Base-by-base conservation (phyloP, 2,797 vertebrate species). In the Cossypha polioptera region DNA sequence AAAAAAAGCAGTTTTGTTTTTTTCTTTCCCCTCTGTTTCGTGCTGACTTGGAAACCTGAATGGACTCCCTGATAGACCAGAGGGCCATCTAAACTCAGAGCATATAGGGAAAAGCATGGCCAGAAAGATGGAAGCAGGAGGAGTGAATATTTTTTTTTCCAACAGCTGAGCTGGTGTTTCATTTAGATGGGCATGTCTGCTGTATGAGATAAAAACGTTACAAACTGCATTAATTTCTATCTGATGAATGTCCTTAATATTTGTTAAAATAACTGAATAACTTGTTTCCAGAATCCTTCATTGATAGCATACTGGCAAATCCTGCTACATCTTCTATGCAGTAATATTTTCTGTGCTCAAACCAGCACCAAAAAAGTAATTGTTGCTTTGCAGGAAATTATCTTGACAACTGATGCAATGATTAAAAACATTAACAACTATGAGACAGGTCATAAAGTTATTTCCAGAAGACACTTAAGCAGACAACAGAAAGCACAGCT, bases 21-120 rank as follows among this genome's bases (percentile, higher is more conserved):
- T 31, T 25, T 4, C 2, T 7, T 22, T 14, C 3, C 10, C 4
- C 9, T 7, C 20, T 25, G 3, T 74, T 78, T 88, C 2, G 47
- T 84, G 28, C 16, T 58, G 20, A 4, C 35, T 71, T 62, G 45
- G 66, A 81, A 86, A 81, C 16, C 11, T 57, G 43, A 54, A 74
- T 3, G 5, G 24, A 43, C 5, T 53, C 8, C 28, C 18, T 35
- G 6, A 19, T 5, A 75, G 24, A 58, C 17, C 26, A 63, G 33
- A 36, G 15, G 3, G 12, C 20, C 51, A 66, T 17, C 19, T 77
- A 48, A 80, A 55, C 9, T 53, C 57, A 42, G 25, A 67, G 9
- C 10, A 16, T 1, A 5, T 6, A 14, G 9, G n/a, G 11, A 11
- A 81, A 78, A 47, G 6, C 25, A 31, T 1, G 5, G 20, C 16